Evolutionary conservation across 2,888 invertebrate species (phyloP).

Genomic region (Drosophila aldrichi): DNA sequence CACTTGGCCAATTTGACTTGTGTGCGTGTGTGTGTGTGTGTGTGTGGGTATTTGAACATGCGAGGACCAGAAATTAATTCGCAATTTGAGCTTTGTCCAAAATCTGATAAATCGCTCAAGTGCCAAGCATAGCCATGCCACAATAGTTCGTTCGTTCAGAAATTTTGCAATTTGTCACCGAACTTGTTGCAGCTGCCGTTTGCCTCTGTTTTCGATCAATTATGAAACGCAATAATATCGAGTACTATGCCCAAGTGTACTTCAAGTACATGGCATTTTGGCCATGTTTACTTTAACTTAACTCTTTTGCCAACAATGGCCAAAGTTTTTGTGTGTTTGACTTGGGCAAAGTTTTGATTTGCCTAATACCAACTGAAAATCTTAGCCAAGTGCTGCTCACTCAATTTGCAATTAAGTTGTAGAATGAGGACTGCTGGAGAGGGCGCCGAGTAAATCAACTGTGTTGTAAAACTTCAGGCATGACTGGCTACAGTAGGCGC

Average conservation of each 20-base stretch:
- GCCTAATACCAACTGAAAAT: background rate
- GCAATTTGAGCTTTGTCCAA: constrained; percentile 49
- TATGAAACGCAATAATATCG: background rate
- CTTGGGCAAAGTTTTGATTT: constrained; percentile 28
- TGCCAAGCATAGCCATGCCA: constrained; percentile 31
- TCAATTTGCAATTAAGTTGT: constrained; percentile 58
- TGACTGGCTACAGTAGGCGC: constrained; percentile 57
- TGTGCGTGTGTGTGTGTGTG: background rate
- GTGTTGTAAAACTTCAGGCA: constrained; percentile 65
- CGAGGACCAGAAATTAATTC: constrained; percentile 39
- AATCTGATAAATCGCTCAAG: constrained; percentile 45
- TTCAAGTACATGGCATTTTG: background rate
- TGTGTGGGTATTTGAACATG: constrained; percentile 10
- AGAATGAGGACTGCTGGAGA: background rate
- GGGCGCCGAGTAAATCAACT: constrained; percentile 32
- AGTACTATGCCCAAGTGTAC: background rate
- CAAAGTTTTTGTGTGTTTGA: constrained; percentile 35
- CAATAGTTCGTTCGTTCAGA: constrained; percentile 7
- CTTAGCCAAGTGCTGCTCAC: constrained; percentile 32
- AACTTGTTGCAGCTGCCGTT: constrained; percentile 8
- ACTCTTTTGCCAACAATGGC: constrained; percentile 6
- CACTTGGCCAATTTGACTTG: constrained; percentile 49
- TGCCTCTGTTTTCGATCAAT: constrained; percentile 2
- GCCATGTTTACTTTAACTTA: constrained; percentile 11
- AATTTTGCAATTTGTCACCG: constrained; percentile 15